Evolutionary conservation across 2,888 invertebrate species (phyloP).

Genomic region (Endomychus coccineus): DNA sequence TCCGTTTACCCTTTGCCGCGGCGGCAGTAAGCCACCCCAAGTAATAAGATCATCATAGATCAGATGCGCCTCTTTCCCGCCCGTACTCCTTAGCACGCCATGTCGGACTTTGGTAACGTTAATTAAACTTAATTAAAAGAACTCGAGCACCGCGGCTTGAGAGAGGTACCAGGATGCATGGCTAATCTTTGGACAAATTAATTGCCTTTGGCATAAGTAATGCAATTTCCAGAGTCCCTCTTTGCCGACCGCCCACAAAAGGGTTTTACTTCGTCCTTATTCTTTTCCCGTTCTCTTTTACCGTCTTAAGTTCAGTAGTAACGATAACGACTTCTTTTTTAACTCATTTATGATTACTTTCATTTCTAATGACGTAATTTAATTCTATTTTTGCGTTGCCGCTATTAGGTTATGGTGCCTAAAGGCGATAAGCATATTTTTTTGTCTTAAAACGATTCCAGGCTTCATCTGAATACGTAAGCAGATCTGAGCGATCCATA

Average conservation of each 20-base stretch:
- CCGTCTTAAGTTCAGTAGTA: slow-evolving; percentile 22
- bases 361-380: slow-evolving; percentile 14
- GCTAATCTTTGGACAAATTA: slow-evolving; percentile 47
- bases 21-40: slow-evolving; percentile 16
- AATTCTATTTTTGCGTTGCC: too few species aligned
- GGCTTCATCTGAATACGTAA: too few species aligned
- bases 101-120: slow-evolving; percentile 46
- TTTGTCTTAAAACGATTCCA: too few species aligned
- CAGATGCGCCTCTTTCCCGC: slow-evolving; percentile 20
- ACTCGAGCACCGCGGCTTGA: slow-evolving; percentile 36
- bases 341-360: slow-evolving; percentile 27
- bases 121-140: slow-evolving; percentile 49
- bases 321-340: slow-evolving; percentile 25
- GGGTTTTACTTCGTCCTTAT: slow-evolving; percentile 27
- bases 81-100: slow-evolving; percentile 32
- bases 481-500: too few species aligned
- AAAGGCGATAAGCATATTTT: too few species aligned
- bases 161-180: slow-evolving; percentile 43
- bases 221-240: slow-evolving; percentile 29
- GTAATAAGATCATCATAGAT: slow-evolving; percentile 39
- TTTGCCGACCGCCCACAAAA: slow-evolving; percentile 12
- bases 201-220: slow-evolving; percentile 44
- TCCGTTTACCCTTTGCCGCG: slow-evolving; percentile 12
- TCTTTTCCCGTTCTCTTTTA: slow-evolving; percentile 31
- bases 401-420: too few species aligned